Base-by-base conservation (phyloP, 2,113 vertebrate species). In the Rostratula benghalensis region DNA sequence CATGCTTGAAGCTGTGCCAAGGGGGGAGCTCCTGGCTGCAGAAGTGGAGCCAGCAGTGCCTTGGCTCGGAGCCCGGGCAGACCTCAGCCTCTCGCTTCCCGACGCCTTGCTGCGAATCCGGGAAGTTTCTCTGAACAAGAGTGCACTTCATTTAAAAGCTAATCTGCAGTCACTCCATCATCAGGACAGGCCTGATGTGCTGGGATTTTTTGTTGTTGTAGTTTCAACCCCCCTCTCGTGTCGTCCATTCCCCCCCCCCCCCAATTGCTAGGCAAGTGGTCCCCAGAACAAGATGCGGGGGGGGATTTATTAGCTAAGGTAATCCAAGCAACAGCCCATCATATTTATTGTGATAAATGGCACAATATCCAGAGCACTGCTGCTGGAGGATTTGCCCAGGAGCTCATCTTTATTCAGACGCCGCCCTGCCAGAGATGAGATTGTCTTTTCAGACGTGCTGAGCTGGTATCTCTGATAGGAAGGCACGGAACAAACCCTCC, bases 331-430 rank as follows among this genome's bases (percentile, higher is more conserved):
- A 84, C 84, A 91, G 69, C 75, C 75, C 71, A 35, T 70, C 61
- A 61, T 90, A n/a, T 93, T 87, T 94, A 87, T 86, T 79, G 87
- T 96, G 96, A 97, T 94, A 74, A 93, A 97, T 83, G 89, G 60
- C 65, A 70, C 80, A 87, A 94, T 91, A 94, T 77, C 94, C 90
- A 89, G 91, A 91, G 89, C 31, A 16, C 57, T 31, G 31, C 53
- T 43, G 81, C 92, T 64, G 69, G 69, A 83, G 86, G 83, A 67
- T 74, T 93, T 17, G 13, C 75, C 89, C 43, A 41, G 56, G 81
- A 94, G 88, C 94, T 97, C 96, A 95, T 97, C 87, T 90, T 97
- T 84, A 96, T 97, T 97, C 95, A 78, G 82, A 74, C 3, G 0
- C 71, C 3, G 13, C 86, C 90, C 85, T 3, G 3, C 39, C 80